Percentiles rank a stretch among this genome's conserved stretches.
phyloP scores from a whole-genome alignment of 2,888 invertebrate genomes.

The Athetis lepigone region DNA sequence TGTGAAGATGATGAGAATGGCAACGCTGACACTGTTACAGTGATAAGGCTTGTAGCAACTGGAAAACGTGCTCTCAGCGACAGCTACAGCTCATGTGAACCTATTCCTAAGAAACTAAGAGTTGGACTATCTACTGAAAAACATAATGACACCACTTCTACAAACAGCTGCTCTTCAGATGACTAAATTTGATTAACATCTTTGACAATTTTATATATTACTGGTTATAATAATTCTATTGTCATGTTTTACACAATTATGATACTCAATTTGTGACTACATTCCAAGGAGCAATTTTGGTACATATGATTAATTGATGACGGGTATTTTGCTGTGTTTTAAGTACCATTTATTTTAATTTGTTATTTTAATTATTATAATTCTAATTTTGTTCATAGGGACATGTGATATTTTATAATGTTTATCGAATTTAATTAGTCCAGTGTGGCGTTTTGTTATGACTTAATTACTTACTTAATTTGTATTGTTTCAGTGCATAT shows the following conservation, averaged over 20 bases:
- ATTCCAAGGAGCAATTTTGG: slow-evolving; percentile 36
- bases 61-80: slow-evolving; percentile 79
- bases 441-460: slow-evolving; percentile 30
- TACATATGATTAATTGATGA: slow-evolving; percentile 46
- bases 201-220: slow-evolving; percentile 55
- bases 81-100: slow-evolving; percentile 79
- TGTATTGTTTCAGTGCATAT: slow-evolving; percentile 12
- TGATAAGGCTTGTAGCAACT: slow-evolving; percentile 72
- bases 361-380: slow-evolving; percentile 53
- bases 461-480: slow-evolving; percentile 22
- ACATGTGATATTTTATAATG: slow-evolving; percentile 63
- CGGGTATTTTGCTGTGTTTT: slow-evolving; percentile 61
- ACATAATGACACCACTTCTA: slow-evolving; percentile 76
- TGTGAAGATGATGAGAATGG: slow-evolving; percentile 77
- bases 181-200: slow-evolving; percentile 61
- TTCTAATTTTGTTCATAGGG: slow-evolving; percentile 40
- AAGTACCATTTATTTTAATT: slow-evolving; percentile 48
- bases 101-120: slow-evolving; percentile 79
- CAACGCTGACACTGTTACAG: slow-evolving; percentile 70
- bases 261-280: slow-evolving; percentile 44
- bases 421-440: slow-evolving; percentile 50
- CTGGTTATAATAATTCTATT: slow-evolving; percentile 53
- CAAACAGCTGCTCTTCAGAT: slow-evolving; percentile 76
- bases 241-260: slow-evolving; percentile 53
- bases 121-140: slow-evolving; percentile 65